These are phyloP conservation scores for Drosophila meridionalis DNA, from an alignment of 2,888 invertebrate genomes.

Conservation along the genomic window DNA sequence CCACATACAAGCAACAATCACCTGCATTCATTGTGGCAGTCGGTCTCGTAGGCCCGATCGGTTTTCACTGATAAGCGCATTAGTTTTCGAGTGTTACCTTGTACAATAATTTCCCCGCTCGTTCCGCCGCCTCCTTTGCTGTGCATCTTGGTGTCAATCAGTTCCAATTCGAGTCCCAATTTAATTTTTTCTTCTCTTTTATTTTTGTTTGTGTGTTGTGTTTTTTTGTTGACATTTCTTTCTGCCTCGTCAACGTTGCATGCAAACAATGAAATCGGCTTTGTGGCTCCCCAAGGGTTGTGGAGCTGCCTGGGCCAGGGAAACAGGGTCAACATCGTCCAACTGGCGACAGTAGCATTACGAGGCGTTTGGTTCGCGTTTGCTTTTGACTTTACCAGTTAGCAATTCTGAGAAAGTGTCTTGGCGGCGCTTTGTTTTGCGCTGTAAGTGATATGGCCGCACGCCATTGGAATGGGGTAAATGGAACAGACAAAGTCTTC, in stretches of 20 bases:
- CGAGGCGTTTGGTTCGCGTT: constrained; percentile 63
- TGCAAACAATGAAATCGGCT: constrained; percentile 64
- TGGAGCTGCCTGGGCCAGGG: background rate
- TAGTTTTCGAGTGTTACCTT: constrained; percentile 66
- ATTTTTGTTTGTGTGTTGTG: constrained; percentile 37
- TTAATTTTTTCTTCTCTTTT: constrained; percentile 17
- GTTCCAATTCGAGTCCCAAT: constrained; percentile 45
- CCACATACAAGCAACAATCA: constrained; percentile 71
- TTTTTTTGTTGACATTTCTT: constrained; percentile 67
- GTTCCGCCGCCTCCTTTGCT: constrained; percentile 9
- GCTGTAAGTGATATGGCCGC: constrained; percentile 37
- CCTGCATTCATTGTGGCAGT: constrained; percentile 66
- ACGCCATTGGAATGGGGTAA: constrained; percentile 27
- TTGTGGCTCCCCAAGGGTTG: constrained; percentile 25
- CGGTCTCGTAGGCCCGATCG: constrained; percentile 48
- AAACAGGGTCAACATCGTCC: constrained; percentile 20
- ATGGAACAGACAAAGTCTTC: constrained; percentile 17
- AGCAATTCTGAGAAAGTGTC: constrained; percentile 65
- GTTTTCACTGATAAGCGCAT: constrained; percentile 74
- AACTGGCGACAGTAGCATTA: constrained; percentile 73
- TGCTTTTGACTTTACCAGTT: constrained; percentile 52
- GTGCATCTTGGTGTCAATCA: constrained; percentile 69
- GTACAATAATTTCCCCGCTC: constrained; percentile 27
- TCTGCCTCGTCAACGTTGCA: constrained; percentile 71
- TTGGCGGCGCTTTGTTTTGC: constrained; percentile 26